A percentile compares a stretch with the other conserved stretches of the same genome.
Evolutionary conservation across 1,140 invertebrate species (phyloP).

Genomic region (Diachasmimorpha longicaudata): DNA sequence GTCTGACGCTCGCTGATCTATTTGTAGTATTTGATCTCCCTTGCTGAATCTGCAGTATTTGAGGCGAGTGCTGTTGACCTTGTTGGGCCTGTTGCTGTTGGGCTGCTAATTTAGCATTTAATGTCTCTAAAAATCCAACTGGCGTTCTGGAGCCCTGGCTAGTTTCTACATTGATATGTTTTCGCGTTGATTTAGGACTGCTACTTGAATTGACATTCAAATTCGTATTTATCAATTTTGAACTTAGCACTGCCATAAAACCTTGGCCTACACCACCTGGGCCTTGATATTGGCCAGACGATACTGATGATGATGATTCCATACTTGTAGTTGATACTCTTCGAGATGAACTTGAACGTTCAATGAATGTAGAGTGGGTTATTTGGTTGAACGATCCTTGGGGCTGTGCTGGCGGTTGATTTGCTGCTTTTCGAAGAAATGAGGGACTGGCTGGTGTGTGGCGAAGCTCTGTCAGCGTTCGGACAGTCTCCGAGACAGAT

Average conservation of each 20-base stretch:
- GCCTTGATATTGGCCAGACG: slow-evolving; percentile 41
- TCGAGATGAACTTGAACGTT: slow-evolving; percentile 45
- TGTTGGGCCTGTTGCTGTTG: slow-evolving; percentile 37
- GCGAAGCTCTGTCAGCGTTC: slow-evolving; percentile 81
- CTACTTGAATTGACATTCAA: slow-evolving; percentile 44
- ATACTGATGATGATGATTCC: slow-evolving; percentile 47
- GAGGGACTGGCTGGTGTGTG: slow-evolving; percentile 86
- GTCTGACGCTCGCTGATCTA: slow-evolving; percentile 74
- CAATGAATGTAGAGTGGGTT: slow-evolving; percentile 42
- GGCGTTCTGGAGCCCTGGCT: slow-evolving; percentile 54
- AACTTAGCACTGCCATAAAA: slow-evolving; percentile 75
- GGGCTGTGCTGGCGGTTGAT: slow-evolving; percentile 35
- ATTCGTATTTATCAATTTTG: slow-evolving; percentile 68
- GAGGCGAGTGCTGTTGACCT: slow-evolving; percentile 28
- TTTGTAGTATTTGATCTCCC: slow-evolving; percentile 63
- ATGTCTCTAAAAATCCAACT: slow-evolving; percentile 73
- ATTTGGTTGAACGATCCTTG: slow-evolving; percentile 19
- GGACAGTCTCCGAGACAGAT: slow-evolving; percentile 84
- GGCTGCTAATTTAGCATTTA: slow-evolving; percentile 77
- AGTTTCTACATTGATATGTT: slow-evolving; percentile 41
- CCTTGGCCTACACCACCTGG: slow-evolving; percentile 66
- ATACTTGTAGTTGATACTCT: slow-evolving; percentile 62
- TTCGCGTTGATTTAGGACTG: slow-evolving; percentile 49
- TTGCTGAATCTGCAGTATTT: slow-evolving; percentile 56
- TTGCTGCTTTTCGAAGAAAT: slow-evolving; percentile 68